Evolutionary conservation across 2,797 vertebrate species (phyloP).

Genomic region (Melopsittacus undulatus): DNA sequence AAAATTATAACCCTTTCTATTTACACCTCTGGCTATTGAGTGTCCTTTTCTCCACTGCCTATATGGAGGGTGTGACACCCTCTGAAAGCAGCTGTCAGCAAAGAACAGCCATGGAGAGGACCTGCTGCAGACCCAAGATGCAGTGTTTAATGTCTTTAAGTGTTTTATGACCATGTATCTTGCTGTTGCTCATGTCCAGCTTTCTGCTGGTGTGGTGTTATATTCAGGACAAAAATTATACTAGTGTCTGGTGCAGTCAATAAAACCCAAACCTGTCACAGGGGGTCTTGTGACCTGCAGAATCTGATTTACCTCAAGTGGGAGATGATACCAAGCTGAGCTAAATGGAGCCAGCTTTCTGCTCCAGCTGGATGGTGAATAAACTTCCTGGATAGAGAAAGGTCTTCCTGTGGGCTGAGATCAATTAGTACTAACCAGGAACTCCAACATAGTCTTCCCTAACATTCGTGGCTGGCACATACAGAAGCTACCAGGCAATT

Average conservation of each 20-base stretch:
- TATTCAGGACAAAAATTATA: not conserved
- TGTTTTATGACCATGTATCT: fast-evolving
- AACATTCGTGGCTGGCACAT: not conserved
- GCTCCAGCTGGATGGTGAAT: not conserved
- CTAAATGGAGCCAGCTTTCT: not conserved
- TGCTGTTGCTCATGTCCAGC: not conserved
- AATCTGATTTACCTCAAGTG: not conserved
- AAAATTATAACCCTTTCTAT: not conserved
- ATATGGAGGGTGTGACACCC: not conserved
- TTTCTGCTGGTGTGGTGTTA: not conserved
- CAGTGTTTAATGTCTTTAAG: not conserved
- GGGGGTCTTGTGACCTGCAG: not conserved
- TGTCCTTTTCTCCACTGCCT: not conserved
- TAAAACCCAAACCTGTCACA: not conserved
- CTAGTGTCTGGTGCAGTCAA: not conserved
- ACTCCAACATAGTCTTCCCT: not conserved
- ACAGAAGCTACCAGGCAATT: not conserved
- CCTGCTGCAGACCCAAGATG: not conserved
- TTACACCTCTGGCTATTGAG: not conserved
- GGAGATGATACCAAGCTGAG: not conserved
- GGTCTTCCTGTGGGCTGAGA: not conserved
- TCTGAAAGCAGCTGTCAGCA: not conserved
- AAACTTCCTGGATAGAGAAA: not conserved
- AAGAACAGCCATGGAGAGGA: not conserved
- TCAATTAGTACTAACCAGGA: not conserved